Percentiles rank a stretch among this genome's conserved stretches.
These are phyloP conservation scores for Anagyrus pseudococci DNA, from an alignment of 2,888 invertebrate genomes.

Conservation along the genomic window DNA sequence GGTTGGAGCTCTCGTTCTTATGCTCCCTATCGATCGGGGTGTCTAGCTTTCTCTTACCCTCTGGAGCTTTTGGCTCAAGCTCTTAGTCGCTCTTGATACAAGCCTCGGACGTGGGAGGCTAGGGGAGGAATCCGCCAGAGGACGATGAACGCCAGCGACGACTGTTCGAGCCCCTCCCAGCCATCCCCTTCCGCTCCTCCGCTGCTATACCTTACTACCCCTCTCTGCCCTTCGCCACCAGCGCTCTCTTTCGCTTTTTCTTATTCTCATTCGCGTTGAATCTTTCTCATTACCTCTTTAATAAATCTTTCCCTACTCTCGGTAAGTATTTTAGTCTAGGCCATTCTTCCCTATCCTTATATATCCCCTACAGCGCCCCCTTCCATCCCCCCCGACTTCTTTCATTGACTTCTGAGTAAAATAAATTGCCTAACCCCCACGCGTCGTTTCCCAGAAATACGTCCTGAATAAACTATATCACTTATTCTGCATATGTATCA, in stretches of 20 bases:
- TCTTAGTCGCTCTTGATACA: constrained; percentile 42
- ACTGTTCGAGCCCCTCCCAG: neutral
- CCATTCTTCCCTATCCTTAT: no score
- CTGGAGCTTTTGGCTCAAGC: constrained; percentile 41
- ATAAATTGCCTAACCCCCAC: no score
- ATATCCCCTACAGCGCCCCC: no score
- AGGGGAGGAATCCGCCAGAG: constrained; percentile 10
- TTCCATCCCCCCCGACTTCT: no score
- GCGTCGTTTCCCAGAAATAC: no score
- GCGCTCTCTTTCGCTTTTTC: neutral
- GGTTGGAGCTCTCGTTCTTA: constrained; percentile 12
- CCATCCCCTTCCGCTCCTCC: neutral
- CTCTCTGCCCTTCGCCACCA: constrained; percentile 2
- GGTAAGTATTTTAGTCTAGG: no score
- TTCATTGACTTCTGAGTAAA: no score
- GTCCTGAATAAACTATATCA: no score
- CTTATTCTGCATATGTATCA: no score
- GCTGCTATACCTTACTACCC: neutral
- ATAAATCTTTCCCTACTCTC: constrained; percentile 24
- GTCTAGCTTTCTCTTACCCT: constrained; percentile 41
- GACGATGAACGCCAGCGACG: constrained; percentile 1
- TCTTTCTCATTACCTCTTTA: constrained; percentile 28
- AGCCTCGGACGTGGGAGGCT: constrained; percentile 12
- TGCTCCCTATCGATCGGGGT: constrained; percentile 50
- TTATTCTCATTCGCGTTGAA: constrained; percentile 1